phyloP scores from a whole-genome alignment of 2,113 vertebrate genomes.

The Halcyon senegalensis region DNA sequence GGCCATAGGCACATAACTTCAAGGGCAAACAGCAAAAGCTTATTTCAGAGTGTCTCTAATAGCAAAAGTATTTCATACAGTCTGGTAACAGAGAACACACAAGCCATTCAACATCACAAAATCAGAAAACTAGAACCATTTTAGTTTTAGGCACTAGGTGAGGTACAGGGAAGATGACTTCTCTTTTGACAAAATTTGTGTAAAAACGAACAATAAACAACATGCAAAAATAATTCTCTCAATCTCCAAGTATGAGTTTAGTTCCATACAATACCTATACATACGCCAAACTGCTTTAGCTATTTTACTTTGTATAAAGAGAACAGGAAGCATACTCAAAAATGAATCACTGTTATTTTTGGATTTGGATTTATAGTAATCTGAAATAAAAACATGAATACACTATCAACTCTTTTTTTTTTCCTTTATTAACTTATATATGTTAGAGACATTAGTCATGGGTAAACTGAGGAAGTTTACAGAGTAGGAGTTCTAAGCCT shows the following conservation, averaged over 20 bases:
- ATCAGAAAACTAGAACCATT: not conserved
- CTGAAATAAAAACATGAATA: not conserved
- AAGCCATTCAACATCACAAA: not conserved
- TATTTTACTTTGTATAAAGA: not conserved
- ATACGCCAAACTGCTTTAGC: not conserved
- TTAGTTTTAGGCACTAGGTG: not conserved
- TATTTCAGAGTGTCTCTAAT: not conserved
- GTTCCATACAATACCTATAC: not conserved
- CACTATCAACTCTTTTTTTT: not conserved
- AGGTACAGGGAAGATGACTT: not conserved
- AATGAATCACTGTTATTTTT: no score
- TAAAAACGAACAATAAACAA: not conserved
- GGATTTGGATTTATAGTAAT: no score
- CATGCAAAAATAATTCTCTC: not conserved
- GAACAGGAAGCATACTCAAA: not conserved
- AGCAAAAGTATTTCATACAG: not conserved
- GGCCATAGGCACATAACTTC: not conserved
- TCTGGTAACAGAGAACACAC: not conserved
- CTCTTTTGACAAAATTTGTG: not conserved
- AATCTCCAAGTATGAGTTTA: not conserved
- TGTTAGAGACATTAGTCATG: not conserved
- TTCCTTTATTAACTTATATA: not conserved
- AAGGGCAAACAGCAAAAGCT: conserved; percentile 22
- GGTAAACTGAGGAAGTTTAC: not conserved
- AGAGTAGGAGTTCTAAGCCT: not conserved